A percentile compares a stretch with the other conserved stretches of the same genome.
Conservation (phyloP, 2,113 vertebrate species). For the Labeo rohita region DNA sequence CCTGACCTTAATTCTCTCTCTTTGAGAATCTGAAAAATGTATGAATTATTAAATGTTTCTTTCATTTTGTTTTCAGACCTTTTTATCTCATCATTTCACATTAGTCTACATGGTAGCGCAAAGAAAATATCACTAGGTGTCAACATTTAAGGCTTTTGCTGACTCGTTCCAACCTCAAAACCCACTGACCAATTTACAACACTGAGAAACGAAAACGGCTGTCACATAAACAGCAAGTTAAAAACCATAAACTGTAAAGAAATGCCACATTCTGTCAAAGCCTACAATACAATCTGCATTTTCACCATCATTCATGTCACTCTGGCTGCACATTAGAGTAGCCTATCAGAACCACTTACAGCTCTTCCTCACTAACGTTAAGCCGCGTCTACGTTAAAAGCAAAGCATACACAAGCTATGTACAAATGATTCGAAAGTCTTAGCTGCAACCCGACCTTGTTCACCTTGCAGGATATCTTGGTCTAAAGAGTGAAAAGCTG, state of each 20-base stretch:
- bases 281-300: conserved; percentile 59
- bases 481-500: conserved; percentile 56
- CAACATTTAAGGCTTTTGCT: conserved; percentile 11
- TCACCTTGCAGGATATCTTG: conserved; percentile 43
- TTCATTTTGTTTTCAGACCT: neutral
- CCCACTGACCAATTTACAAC: neutral
- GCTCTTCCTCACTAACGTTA: conserved; percentile 45
- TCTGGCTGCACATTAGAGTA: conserved; percentile 58
- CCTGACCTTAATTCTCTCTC: neutral
- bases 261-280: conserved; percentile 58
- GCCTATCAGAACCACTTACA: conserved; percentile 31
- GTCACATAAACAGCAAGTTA: conserved; percentile 47
- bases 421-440: conserved; percentile 56
- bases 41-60: neutral
- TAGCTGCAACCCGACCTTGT: conserved; percentile 52
- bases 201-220: conserved; percentile 11
- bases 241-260: conserved; percentile 57
- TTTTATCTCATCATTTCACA: conserved; percentile 5
- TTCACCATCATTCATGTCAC: conserved; percentile 58
- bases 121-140: conserved; percentile 16
- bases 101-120: conserved; percentile 21
- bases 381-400: conserved; percentile 63
- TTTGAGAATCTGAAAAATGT: neutral
- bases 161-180: neutral
- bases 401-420: conserved; percentile 62